Percentiles rank a stretch among this genome's conserved stretches.
phyloP scores from a whole-genome alignment of 2,113 vertebrate species.

The Prinia subflava region DNA sequence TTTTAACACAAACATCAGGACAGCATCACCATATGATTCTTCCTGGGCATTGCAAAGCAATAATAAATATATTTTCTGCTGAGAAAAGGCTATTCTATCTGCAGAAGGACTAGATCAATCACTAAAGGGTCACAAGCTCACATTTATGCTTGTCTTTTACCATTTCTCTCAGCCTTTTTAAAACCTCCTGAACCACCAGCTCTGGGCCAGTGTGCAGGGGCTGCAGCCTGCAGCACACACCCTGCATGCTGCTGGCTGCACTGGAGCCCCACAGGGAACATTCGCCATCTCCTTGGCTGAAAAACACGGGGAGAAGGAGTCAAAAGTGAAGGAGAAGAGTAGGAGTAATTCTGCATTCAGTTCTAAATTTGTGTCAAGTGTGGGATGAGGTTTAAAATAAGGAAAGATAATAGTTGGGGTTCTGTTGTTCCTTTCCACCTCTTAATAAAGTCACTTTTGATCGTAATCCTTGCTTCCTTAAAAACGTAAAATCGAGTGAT shows the following conservation, averaged over 20 bases:
- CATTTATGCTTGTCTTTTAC: neutral
- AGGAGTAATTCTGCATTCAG: slow-evolving; percentile 40
- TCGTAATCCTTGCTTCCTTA: neutral
- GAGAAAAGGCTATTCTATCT: neutral
- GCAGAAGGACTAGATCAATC: neutral
- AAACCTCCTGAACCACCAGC: neutral
- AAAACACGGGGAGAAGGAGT: slow-evolving; percentile 16
- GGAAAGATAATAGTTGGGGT: slow-evolving; percentile 43
- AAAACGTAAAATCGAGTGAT: neutral
- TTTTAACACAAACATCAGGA: neutral
- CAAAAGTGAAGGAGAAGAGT: slow-evolving; percentile 46
- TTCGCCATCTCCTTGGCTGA: neutral
- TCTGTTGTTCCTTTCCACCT: slow-evolving; percentile 38
- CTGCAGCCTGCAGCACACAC: neutral
- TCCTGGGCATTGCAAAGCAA: neutral
- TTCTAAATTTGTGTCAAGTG: slow-evolving; percentile 53
- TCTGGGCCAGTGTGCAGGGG: neutral
- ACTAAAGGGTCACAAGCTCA: neutral
- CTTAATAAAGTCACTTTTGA: slow-evolving; percentile 7
- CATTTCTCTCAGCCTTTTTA: neutral
- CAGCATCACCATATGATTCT: neutral
- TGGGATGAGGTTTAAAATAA: slow-evolving; percentile 58
- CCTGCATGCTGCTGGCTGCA: neutral
- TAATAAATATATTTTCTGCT: neutral
- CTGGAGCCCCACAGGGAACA: neutral